Conservation (phyloP, 2,888 invertebrate genomes). For the Eurytoma californica region DNA sequence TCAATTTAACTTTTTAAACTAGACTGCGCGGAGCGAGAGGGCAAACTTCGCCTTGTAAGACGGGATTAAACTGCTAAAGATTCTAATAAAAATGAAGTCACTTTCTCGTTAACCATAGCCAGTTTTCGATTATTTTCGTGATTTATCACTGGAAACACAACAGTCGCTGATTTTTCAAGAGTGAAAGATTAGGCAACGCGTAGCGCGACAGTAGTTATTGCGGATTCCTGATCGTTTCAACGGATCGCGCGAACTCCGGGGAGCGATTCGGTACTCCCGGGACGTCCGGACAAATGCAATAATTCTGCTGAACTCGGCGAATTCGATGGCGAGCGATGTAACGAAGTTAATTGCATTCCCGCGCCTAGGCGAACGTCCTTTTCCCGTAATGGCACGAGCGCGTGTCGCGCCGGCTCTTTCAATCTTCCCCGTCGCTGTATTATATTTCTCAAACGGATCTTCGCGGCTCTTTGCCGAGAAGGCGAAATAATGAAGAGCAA, state of each 20-base stretch:
- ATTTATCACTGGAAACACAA: background rate
- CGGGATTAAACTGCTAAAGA: too few species aligned
- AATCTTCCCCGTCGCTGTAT: background rate
- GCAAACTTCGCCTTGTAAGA: too few species aligned
- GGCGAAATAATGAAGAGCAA: slow-evolving; percentile 36
- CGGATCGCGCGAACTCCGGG: background rate
- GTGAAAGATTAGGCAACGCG: too few species aligned
- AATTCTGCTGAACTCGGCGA: slow-evolving; percentile 19
- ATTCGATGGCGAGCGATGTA: slow-evolving; percentile 37
- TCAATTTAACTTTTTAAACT: too few species aligned
- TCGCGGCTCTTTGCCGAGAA: background rate
- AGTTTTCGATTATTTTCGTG: background rate
- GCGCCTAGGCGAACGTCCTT: background rate
- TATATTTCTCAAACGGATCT: background rate
- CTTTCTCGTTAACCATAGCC: too few species aligned
- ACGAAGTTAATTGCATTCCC: slow-evolving; percentile 45
- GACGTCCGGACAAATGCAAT: too few species aligned
- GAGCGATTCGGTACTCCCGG: background rate
- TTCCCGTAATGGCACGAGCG: background rate
- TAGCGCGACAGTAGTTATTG: background rate
- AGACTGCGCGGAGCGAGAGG: too few species aligned
- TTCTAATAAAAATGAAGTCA: too few species aligned
- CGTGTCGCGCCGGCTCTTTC: background rate
- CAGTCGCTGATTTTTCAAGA: background rate
- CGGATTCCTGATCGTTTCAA: background rate